Percentiles rank a stretch among this genome's conserved stretches.
These are phyloP conservation scores for Sylvilagus bachmani DNA, from an alignment of 2,113 vertebrate species.

Conservation along the genomic window DNA sequence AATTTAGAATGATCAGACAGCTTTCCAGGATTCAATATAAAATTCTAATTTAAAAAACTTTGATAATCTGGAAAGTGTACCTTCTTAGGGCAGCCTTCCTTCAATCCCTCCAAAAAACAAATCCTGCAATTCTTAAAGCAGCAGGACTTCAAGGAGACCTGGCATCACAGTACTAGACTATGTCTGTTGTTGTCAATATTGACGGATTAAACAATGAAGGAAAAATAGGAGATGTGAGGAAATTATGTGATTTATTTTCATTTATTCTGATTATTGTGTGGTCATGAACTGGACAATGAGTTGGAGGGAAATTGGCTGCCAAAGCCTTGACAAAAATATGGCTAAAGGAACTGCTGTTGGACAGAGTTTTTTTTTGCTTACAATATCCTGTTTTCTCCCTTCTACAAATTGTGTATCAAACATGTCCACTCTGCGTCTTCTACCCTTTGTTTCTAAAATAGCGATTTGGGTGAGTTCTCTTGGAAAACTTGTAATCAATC, in stretches of 20 bases:
- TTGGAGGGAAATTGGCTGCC: neutral
- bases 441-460: neutral
- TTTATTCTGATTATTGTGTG: neutral
- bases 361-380: neutral
- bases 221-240: neutral
- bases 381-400: neutral
- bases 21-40: neutral
- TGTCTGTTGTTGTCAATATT: neutral
- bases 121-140: conserved; percentile 3
- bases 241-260: neutral
- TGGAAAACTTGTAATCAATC: neutral
- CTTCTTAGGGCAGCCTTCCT: neutral
- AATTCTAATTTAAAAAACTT: conserved; percentile 42
- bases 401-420: conserved; percentile 9
- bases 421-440: neutral
- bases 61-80: conserved; percentile 60
- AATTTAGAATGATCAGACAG: neutral
- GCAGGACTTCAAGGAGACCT: neutral
- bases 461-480: neutral
- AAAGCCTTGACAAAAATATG: neutral
- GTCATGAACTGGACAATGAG: neutral
- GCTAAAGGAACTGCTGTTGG: neutral
- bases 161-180: neutral
- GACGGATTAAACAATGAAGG: neutral
- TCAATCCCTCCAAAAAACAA: neutral